Base-by-base conservation (phyloP, 2,797 vertebrate genomes). In the Erithacus rubecula region DNA sequence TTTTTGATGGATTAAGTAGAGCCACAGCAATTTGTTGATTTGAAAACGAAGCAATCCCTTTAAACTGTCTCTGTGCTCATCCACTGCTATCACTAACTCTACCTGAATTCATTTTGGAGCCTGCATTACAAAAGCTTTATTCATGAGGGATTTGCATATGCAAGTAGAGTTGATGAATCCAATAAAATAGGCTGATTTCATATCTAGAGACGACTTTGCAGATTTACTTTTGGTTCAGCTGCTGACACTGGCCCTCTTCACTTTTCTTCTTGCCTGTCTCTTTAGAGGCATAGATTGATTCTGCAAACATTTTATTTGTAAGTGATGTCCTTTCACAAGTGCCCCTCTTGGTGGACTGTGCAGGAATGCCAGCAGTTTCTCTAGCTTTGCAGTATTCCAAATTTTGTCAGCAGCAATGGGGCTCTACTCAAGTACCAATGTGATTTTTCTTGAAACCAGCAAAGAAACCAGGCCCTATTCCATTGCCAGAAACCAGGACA, bases 1-100 rank as follows among this genome's bases (percentile, higher is more conserved):
- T 94, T 94, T 95, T 93, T 94, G 77, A 94, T 67, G 82, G 81
- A 95, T 94, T 94, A 94, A 94, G 84, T 94, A 93, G 62, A 95
- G 94, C 74, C 67, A 85, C 58, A 65, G 88, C 84, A 94, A 91
- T 93, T 88, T 91, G 93, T 95, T 96, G 94, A 95, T 92, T 94
- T 94, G 83, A 94, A 96, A 96, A 93, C 52, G 49, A 91, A 90
- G 83, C 80, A 96, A 90, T 80, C 56, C 71, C 75, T 94, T 87
- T 71, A 92, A 95, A 92, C 22, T 58, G 46, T 44, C 70, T 92
- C n/a, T 71, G n/a, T 69, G 77, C 60, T 89, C 91, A 83, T 88
- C 93, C 90, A 94, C 36, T 85, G 83, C 93, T 87, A 77, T 82
- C 83, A 90, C 21, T 59, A 78, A 74, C 63, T 94, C 63, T 90